A percentile compares a stretch with the other conserved stretches of the same genome.
These are phyloP conservation scores for Zophobas atratus DNA, from an alignment of 1,140 invertebrate genomes.

Conservation along the genomic window DNA sequence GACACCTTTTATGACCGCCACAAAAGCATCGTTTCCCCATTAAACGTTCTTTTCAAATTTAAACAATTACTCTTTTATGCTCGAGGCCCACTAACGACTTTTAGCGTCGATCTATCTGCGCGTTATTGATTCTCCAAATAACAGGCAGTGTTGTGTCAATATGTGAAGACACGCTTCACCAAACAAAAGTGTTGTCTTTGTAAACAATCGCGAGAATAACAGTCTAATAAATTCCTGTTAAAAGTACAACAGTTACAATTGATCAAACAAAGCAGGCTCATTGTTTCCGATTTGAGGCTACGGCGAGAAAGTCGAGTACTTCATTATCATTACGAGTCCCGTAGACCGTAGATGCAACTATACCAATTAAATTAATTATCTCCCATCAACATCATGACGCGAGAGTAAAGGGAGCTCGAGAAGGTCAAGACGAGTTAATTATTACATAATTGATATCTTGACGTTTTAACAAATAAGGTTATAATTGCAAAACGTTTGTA, in stretches of 20 bases:
- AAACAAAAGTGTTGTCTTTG: slow-evolving; percentile 29
- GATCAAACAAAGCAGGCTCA: slow-evolving; percentile 1
- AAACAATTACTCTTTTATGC: not conserved
- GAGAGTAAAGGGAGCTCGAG: slow-evolving; percentile 36
- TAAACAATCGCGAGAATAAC: slow-evolving; percentile 21
- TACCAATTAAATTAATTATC: slow-evolving; percentile 31
- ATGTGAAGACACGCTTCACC: slow-evolving; percentile 7
- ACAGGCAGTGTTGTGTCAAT: not conserved
- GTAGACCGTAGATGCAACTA: not conserved
- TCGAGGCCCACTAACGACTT: too few relatives aligned
- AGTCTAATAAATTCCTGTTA: slow-evolving; percentile 10
- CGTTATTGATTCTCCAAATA: not conserved
- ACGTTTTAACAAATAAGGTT: slow-evolving; percentile 37
- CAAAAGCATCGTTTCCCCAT: too few relatives aligned
- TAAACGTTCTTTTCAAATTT: too few relatives aligned
- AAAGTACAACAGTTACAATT: not conserved
- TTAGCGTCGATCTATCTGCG: not conserved
- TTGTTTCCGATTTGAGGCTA: slow-evolving; percentile 18
- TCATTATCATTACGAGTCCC: too few relatives aligned
- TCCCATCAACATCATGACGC: slow-evolving; percentile 28
- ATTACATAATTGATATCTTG: slow-evolving; percentile 43
- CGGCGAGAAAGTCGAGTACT: not conserved
- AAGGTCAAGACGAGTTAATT: slow-evolving; percentile 39
- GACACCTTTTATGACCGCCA: too few relatives aligned
- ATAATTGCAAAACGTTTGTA: slow-evolving; percentile 30